phyloP scores from a whole-genome alignment of 1,140 invertebrate species.

The Heterodera carotae region DNA sequence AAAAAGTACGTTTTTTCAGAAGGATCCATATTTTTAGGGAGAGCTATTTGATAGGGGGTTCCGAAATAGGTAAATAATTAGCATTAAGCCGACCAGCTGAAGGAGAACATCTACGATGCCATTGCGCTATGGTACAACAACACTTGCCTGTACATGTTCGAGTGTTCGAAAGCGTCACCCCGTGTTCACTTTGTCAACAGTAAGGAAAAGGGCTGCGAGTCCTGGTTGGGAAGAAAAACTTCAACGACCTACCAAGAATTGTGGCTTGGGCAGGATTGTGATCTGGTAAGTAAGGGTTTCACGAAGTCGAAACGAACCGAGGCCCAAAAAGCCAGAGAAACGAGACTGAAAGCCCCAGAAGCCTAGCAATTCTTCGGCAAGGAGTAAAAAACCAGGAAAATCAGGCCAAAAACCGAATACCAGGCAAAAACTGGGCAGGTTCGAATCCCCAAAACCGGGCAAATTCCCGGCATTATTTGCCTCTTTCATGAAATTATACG shows the following conservation, averaged over 20 bases:
- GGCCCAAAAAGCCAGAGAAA: too few relatives aligned
- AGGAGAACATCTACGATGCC: not conserved
- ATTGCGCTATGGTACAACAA: slow-evolving; percentile 36
- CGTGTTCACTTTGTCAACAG: slow-evolving; percentile 57
- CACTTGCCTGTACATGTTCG: slow-evolving; percentile 39
- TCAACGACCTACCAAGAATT: too few relatives aligned
- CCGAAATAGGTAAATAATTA: not conserved
- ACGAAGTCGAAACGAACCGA: too few relatives aligned
- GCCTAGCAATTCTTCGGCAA: too few relatives aligned
- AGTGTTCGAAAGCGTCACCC: slow-evolving; percentile 44
- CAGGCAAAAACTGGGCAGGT: too few relatives aligned
- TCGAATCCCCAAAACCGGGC: too few relatives aligned
- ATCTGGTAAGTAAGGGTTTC: too few relatives aligned
- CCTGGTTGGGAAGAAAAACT: not conserved
- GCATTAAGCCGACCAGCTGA: not conserved
- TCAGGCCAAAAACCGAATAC: too few relatives aligned
- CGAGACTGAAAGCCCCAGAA: too few relatives aligned
- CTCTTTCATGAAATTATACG: slow-evolving; percentile 17
- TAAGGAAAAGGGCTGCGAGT: slow-evolving; percentile 4
- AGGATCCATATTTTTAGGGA: not conserved
- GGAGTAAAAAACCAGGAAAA: too few relatives aligned
- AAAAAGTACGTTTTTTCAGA: not conserved
- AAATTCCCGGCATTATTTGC: too few relatives aligned
- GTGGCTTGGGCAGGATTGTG: too few relatives aligned
- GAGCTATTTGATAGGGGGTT: not conserved